Evolutionary conservation across 2,797 vertebrate genomes (phyloP).

Genomic region (Anguilla pacifica): DNA sequence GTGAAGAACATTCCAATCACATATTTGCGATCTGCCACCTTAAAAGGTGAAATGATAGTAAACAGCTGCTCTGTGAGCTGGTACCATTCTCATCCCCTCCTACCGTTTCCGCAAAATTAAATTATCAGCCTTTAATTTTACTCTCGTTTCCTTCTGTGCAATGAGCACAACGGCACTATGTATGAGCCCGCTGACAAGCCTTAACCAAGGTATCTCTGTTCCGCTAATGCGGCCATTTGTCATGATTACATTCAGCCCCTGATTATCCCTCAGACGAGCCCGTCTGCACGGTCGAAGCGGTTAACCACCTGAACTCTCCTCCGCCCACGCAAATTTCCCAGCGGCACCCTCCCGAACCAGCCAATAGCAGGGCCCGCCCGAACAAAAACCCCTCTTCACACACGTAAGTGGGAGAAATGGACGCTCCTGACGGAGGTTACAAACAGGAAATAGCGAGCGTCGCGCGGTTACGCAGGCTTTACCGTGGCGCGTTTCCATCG

Average conservation of each 20-base stretch:
- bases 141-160: not conserved
- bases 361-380: not conserved
- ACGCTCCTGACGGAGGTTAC: not conserved
- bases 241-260: constrained; percentile 8
- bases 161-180: constrained; percentile 5
- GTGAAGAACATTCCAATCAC: no score
- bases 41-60: constrained; percentile 16
- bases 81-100: constrained; percentile 16
- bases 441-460: not conserved
- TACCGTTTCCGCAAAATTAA: constrained; percentile 10
- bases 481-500: not conserved
- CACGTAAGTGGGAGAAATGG: not conserved
- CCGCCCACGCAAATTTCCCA: not conserved
- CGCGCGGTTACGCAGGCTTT: no score
- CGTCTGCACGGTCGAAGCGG: not conserved
- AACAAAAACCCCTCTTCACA: not conserved
- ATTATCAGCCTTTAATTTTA: constrained; percentile 17
- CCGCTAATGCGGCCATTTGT: constrained; percentile 17
- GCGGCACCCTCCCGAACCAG: no score
- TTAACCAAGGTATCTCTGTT: constrained; percentile 15
- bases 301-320: not conserved
- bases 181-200: constrained; percentile 1
- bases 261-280: constrained; percentile 1
- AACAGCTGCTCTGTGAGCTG: constrained; percentile 22
- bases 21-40: no score